Evolutionary conservation across 1,140 invertebrate genomes (phyloP).

Genomic region (Ceratoteleas bidentatus): DNA sequence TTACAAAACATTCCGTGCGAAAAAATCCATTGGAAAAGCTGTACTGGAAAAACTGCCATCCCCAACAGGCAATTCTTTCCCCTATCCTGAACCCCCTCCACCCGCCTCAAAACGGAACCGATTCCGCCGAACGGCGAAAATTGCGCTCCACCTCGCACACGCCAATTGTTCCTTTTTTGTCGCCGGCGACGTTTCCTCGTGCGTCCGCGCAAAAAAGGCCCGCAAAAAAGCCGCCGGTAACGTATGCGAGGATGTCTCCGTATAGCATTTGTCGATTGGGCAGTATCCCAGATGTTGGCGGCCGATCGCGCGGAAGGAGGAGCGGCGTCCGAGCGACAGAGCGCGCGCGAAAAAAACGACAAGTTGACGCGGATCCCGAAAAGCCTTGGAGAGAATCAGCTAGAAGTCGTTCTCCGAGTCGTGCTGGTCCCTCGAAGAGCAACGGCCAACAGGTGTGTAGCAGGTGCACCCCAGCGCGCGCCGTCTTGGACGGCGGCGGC

Average conservation of each 20-base stretch:
- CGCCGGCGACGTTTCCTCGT: slow-evolving; percentile 1
- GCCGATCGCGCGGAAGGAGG: slow-evolving; percentile 25
- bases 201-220: not conserved
- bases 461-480: slow-evolving; percentile 65
- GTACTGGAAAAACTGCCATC: too few species aligned
- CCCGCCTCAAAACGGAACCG: too few species aligned
- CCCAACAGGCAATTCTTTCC: too few species aligned
- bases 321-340: not conserved
- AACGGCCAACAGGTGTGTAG: slow-evolving; percentile 69
- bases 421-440: slow-evolving; percentile 61
- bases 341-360: slow-evolving; percentile 28
- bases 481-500: slow-evolving; percentile 50
- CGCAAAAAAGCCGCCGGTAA: slow-evolving; percentile 26
- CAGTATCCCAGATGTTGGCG: slow-evolving; percentile 64
- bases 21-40: too few species aligned
- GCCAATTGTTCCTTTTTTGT: not conserved
- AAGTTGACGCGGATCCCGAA: slow-evolving; percentile 60
- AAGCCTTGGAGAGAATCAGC: slow-evolving; percentile 64
- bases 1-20: too few species aligned
- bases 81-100: too few species aligned
- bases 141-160: too few species aligned
- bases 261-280: slow-evolving; percentile 59
- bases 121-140: too few species aligned
- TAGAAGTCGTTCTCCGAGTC: slow-evolving; percentile 67
- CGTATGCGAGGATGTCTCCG: slow-evolving; percentile 48